Base-by-base conservation (phyloP, 2,888 invertebrate genomes). In the Diabrotica balteata region DNA sequence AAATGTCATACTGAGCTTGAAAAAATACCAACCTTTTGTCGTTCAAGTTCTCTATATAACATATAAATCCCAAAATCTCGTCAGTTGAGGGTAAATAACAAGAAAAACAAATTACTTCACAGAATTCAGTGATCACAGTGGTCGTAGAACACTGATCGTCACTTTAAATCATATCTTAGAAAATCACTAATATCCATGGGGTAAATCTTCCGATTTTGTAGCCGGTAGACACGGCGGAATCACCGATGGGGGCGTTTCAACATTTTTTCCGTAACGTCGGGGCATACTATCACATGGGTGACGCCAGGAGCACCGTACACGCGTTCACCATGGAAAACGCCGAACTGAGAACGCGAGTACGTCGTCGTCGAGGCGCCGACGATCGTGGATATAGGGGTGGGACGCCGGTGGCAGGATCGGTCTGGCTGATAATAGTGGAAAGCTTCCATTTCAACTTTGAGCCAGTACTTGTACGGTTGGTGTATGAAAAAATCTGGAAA, bases 311-410 rank as follows among this genome's bases (percentile, higher is more conserved):
- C 42, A 59, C 66, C 68, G 69, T 72, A 72, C 74, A 71, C 77
- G 69, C 75, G 72, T 75, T 72, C 73, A 76, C 73, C 69, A 71
- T 74, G 70, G 75, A 75, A 67, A 65, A 74, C 66, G 70, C 69
- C 71, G 71, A 68, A 76, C 75, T 76, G 74, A 69, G 68, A 71
- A 69, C 76, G 73, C 72, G 72, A 72, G 66, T 66, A 70, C 75
- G 75, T 74, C 73, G 79, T 75, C 79, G 78, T 73, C 74, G 75
- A 69, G 77, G 74, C 77, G 78, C 75, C 76, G 64, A 65, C 67
- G 67, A 72, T 55, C 32, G 51, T 51, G 45, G 58, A 68, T 72
- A 69, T 75, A 75, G 74, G 76, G 75, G 72, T 72, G 73, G 68
- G 70, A 71, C 61, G 61, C 65, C 50, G 51, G 45, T 11, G 49